phyloP scores from a whole-genome alignment of 2,797 vertebrate genomes.

The Scolopax bukidnonensis region DNA sequence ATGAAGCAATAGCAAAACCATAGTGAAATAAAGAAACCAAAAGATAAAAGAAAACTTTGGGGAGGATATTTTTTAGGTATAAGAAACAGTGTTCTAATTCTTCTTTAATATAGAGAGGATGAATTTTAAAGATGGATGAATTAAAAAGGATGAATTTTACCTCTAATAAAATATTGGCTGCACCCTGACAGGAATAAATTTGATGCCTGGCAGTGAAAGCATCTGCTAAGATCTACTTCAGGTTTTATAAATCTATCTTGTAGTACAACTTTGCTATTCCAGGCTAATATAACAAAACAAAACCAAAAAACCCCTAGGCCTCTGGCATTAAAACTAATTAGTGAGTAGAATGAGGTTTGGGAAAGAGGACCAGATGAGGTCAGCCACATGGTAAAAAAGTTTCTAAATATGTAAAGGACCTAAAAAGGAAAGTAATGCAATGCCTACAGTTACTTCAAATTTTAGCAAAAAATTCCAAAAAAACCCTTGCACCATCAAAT shows the following conservation, averaged over 20 bases:
- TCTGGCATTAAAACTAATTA: slow-evolving; percentile 11
- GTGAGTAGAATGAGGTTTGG: not conserved
- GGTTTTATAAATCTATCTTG: slow-evolving; percentile 34
- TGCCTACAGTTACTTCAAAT: not conserved
- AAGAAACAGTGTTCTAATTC: not conserved
- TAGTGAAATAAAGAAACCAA: not conserved
- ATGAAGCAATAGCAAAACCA: not conserved
- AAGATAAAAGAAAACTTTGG: not conserved
- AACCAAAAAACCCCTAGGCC: not conserved
- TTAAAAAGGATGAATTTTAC: not conserved
- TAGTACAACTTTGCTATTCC: not conserved
- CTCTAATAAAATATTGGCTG: not conserved
- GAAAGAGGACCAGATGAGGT: slow-evolving; percentile 8
- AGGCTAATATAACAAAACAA: slow-evolving; percentile 10
- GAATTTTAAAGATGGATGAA: not conserved
- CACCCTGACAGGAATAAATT: slow-evolving; percentile 26
- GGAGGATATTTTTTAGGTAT: not conserved
- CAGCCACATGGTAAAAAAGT: not conserved
- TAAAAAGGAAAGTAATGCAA: not conserved
- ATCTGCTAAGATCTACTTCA: slow-evolving; percentile 23
- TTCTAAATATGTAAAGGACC: not conserved
- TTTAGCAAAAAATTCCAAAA: not conserved
- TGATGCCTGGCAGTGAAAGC: not conserved
- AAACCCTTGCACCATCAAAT: not conserved
- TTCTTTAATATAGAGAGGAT: not conserved